Evolutionary conservation across 2,113 vertebrate species (phyloP), one percentile per base, ranked within the genome.

Genomic region (Shinisaurus crocodilurus): DNA sequence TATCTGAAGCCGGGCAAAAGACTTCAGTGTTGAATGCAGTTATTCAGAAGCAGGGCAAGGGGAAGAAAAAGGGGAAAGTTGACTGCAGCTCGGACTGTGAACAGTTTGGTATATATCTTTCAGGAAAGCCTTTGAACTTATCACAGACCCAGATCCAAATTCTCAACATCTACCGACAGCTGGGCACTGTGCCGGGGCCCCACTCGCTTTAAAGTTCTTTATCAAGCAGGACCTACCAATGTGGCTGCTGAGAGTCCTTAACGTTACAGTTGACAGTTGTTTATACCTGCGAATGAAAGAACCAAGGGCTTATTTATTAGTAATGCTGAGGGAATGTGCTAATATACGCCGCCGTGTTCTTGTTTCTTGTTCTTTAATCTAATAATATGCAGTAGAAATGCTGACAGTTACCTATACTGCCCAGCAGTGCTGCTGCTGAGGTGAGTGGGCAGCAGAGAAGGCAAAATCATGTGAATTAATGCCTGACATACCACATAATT

Each of bases 231-330:
- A 84, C 87, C 80, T 77, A 89, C 76, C 76, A 77, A 81, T 40
- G 23, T 74, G 79, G 87, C 48, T 91, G 6, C 1, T 79, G 84
- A 94, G 87, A 57, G 75, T 81, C 85, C 79, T 77, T 43, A 48
- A 6, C 85, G 48, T 77, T 77, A 89, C 48, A 60, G 76, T n/a
- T 90, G 89, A 88, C 90, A 88, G 81, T 79, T 91, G 90, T 88
- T 88, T 85, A 69, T 88, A 91, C 48, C n/a, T 70, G 32, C 1
- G 65, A 80, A 85, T 63, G 82, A 77, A 88, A 70, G 32, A 89
- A 70, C 10, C 2, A 69, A 74, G 60, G 82, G 48, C 76, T 12
- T 23, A 92, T 85, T 88, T 90, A 86, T 48, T 45, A 57, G 37
- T 84, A 90, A 86, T 79, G 87, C 40, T 12, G 15, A 84, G 6